A percentile compares a stretch with the other conserved stretches of the same genome.
phyloP scores from a whole-genome alignment of 2,797 vertebrate species.

The Botia kubotai region DNA sequence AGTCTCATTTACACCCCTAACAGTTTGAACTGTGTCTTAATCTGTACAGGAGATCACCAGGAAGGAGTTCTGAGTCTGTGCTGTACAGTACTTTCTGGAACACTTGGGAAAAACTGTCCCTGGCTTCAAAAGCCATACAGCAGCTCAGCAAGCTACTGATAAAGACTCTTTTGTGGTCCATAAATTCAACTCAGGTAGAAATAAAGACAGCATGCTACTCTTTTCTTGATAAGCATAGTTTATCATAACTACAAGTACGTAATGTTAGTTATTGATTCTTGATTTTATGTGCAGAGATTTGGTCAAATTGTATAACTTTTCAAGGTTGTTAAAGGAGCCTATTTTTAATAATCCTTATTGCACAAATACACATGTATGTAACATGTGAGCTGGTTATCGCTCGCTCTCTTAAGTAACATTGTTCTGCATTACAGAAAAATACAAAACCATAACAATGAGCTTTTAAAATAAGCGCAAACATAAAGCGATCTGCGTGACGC shows the following conservation, averaged over 20 bases:
- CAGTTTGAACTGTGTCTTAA: neutral
- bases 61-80: constrained; percentile 62
- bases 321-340: neutral
- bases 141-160: constrained; percentile 71
- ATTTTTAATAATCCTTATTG: neutral
- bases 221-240: neutral
- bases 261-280: no score
- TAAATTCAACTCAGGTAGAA: constrained; percentile 54
- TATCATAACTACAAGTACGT: no score
- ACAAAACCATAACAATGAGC: no score
- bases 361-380: no score
- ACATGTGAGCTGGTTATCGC: no score
- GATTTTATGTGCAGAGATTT: no score
- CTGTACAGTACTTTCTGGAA: constrained; percentile 78
- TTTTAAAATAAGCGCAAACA: no score
- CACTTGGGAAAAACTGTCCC: constrained; percentile 76
- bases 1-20: neutral
- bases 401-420: no score
- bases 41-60: constrained; percentile 35
- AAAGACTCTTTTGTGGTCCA: constrained; percentile 51
- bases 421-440: no score
- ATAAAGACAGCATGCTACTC: no score
- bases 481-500: no score
- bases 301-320: neutral
- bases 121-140: constrained; percentile 73